These are phyloP conservation scores for Chascanopsetta lugubris DNA, from an alignment of 2,113 vertebrate genomes.

Conservation along the genomic window DNA sequence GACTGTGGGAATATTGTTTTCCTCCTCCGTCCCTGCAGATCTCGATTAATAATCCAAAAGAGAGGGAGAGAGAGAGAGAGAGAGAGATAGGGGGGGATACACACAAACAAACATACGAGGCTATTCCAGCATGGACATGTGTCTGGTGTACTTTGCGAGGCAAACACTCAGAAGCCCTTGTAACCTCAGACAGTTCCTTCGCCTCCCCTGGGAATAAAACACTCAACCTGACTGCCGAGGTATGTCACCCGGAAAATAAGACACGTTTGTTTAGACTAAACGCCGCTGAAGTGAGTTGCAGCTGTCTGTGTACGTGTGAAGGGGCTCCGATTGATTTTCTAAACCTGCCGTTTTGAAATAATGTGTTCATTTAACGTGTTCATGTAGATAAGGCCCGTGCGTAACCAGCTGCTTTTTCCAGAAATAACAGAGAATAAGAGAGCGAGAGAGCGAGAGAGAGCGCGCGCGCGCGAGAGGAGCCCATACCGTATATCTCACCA, in stretches of 20 bases:
- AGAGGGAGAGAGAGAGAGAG: too few relatives aligned
- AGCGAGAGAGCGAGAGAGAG: too few relatives aligned
- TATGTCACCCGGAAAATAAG: constrained; percentile 38
- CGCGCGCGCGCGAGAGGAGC: too few relatives aligned
- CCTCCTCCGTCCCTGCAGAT: constrained; percentile 18
- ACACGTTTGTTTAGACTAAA: constrained; percentile 35
- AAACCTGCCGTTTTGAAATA: not conserved
- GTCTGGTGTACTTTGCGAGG: constrained; percentile 21
- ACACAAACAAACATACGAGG: constrained; percentile 15
- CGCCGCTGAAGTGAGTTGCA: constrained; percentile 12
- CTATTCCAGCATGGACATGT: constrained; percentile 10
- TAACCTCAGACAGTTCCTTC: constrained; percentile 46
- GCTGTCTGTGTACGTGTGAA: not conserved
- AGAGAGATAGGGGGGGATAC: too few relatives aligned
- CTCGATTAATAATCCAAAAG: constrained; percentile 47
- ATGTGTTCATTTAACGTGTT: not conserved
- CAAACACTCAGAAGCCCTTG: constrained; percentile 36
- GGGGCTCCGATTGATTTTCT: not conserved
- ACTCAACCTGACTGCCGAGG: constrained; percentile 53
- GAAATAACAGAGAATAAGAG: constrained; percentile 16
- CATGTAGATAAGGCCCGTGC: not conserved
- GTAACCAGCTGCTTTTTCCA: not conserved
- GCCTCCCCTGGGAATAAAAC: constrained; percentile 58
- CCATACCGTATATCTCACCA: constrained; percentile 1
- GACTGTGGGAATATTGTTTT: constrained; percentile 33